Evolutionary conservation across 2,113 vertebrate genomes (phyloP).

Genomic region (Nymphicus hollandicus): DNA sequence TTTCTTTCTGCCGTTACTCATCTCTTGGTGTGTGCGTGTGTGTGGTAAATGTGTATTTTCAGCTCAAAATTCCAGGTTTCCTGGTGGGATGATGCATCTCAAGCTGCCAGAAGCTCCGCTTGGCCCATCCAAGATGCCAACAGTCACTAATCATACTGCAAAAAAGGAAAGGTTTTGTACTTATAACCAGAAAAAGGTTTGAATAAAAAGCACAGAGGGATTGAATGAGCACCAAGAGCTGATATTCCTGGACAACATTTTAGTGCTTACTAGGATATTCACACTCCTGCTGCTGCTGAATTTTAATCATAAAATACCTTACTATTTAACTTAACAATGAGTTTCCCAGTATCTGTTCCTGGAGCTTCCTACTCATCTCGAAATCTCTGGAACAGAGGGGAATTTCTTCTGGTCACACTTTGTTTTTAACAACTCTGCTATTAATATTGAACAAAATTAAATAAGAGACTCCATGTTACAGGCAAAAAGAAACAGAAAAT

Average conservation of each 20-base stretch:
- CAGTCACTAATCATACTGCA: not conserved
- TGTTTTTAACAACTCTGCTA: not conserved
- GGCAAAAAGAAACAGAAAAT: not conserved
- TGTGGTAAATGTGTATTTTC: not conserved
- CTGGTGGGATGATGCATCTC: not conserved
- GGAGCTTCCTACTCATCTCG: not conserved
- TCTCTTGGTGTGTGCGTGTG: fast-evolving
- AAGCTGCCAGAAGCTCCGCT: not conserved
- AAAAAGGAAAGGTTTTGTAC: not conserved
- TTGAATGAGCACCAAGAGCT: not conserved
- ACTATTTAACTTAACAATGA: not conserved
- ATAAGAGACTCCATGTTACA: not conserved
- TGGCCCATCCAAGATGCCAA: not conserved
- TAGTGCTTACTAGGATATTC: not conserved
- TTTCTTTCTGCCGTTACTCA: not conserved
- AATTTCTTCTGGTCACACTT: not conserved
- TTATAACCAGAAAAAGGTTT: not conserved
- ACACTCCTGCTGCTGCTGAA: not conserved
- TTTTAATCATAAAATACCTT: not conserved
- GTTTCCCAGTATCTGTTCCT: not conserved
- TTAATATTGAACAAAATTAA: not conserved
- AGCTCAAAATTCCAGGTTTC: not conserved
- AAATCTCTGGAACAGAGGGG: not conserved
- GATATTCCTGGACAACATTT: not conserved
- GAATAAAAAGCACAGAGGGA: not conserved